Base-by-base conservation (phyloP, 2,797 vertebrate species). In the Rhabdophis nuchalis region DNA sequence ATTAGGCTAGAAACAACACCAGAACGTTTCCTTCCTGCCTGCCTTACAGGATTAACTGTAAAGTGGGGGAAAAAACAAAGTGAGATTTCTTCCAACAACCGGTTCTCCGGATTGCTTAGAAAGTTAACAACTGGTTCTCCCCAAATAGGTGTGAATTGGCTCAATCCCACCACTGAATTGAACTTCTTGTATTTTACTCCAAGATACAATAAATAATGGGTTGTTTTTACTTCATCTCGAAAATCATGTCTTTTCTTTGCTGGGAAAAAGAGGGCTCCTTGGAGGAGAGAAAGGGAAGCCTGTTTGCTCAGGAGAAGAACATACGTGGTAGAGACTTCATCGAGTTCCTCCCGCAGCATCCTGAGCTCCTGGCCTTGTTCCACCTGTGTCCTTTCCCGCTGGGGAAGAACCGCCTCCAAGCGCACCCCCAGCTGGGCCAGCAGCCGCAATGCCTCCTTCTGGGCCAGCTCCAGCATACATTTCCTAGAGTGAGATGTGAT, bases 361-460 rank as follows among this genome's bases (percentile, higher is more conserved):
- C 95, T 89, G 0, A 96, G 95, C 0, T 93, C 92, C 93, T 96
- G 96, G 0, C 94, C 94, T 58, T 97, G 96, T n/a, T 97, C 96
- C 0, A 94, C 87, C 56, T 97, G 96, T 0, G 95, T 95, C 25
- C 94, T 90, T 88, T 96, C 96, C 96, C 96, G 96, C 92, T 96
- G 96, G 85, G 95, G 95, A 92, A 96, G 92, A 91, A 95, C 95
- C 88, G 95, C 93, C 46, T 97, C 96, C 13, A 97, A 92, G 60
- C 96, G 91, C 58, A 95, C 95, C 0, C 96, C 95, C 54, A 96
- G 93, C 89, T 95, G 95, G 50, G 95, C 96, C 6, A 97, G 95
- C 92, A 96, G 87, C 36, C 96, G 58, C 86, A 96, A 89, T 18
- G 95, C 96, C 89, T 97, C 96, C 91, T 97, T 96, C 88, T 96